A percentile compares a stretch with the other conserved stretches of the same genome.
Evolutionary conservation across 2,797 vertebrate genomes (phyloP).

Genomic region (Trachurus trachurus): DNA sequence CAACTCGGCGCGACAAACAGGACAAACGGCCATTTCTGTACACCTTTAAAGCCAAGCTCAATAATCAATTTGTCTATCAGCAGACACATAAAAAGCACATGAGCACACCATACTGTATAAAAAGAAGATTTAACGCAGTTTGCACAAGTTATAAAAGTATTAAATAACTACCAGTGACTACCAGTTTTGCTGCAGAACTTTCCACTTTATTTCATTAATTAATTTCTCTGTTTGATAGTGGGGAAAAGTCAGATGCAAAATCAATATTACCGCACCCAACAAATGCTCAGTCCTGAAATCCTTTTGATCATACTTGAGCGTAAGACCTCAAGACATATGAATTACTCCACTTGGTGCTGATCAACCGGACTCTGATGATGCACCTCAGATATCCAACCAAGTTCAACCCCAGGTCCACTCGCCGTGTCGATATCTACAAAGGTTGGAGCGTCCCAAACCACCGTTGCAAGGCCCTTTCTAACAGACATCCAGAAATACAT

Average conservation of each 20-base stretch:
- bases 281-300: constrained; percentile 14
- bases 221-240: constrained; percentile 1
- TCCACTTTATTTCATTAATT: too few relatives aligned
- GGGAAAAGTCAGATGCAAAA: not conserved
- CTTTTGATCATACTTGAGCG: constrained; percentile 17
- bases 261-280: not conserved
- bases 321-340: constrained; percentile 6
- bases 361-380: not conserved
- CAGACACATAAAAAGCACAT: too few relatives aligned
- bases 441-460: constrained; percentile 1
- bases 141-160: not conserved
- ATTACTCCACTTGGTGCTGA: constrained; percentile 4
- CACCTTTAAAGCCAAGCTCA: too few relatives aligned
- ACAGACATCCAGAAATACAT: constrained; percentile 51
- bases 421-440: constrained; percentile 27
- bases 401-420: constrained; percentile 19
- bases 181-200: not conserved
- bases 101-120: not conserved
- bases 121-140: not conserved
- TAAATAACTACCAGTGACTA: not conserved
- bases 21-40: too few relatives aligned
- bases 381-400: constrained; percentile 8
- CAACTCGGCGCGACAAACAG: too few relatives aligned
- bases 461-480: constrained; percentile 30
- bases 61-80: not conserved